Conservation (phyloP, 2,113 vertebrate genomes). For the Elephantulus edwardii region DNA sequence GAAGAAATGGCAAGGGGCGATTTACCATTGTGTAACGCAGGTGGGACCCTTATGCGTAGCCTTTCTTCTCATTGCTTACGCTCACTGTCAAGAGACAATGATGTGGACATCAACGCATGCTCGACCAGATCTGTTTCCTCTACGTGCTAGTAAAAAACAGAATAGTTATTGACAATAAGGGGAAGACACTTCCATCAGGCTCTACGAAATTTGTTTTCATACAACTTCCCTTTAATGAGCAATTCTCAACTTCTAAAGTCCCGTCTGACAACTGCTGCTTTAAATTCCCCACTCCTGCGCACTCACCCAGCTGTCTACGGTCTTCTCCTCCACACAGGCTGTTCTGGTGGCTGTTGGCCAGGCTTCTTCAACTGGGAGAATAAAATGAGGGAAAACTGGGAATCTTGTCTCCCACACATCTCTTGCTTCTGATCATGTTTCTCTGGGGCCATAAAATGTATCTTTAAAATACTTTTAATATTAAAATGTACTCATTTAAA, state of each 20-base stretch:
- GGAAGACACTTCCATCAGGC: no score
- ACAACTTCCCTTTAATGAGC: no score
- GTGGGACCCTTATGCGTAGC: background rate
- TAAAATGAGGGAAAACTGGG: fast-evolving
- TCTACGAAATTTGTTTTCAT: fast-evolving
- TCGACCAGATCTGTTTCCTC: fast-evolving
- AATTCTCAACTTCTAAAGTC: background rate
- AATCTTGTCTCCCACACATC: background rate
- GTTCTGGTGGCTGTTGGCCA: no score
- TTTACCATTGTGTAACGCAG: background rate
- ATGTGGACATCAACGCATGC: background rate
- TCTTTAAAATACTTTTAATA: background rate
- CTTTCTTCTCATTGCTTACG: background rate
- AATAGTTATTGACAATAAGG: background rate
- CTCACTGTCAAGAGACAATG: background rate
- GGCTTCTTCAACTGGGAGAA: background rate
- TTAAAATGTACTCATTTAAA: background rate
- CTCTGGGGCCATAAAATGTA: background rate
- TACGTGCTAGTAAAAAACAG: fast-evolving
- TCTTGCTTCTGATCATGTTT: background rate
- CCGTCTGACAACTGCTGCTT: background rate
- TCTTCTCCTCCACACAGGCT: fast-evolving
- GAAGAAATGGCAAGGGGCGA: background rate
- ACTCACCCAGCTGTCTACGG: background rate
- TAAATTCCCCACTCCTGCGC: background rate